Percentiles rank a stretch among this genome's conserved stretches.
Evolutionary conservation across 2,888 invertebrate species (phyloP).

Genomic region (Timema podura): DNA sequence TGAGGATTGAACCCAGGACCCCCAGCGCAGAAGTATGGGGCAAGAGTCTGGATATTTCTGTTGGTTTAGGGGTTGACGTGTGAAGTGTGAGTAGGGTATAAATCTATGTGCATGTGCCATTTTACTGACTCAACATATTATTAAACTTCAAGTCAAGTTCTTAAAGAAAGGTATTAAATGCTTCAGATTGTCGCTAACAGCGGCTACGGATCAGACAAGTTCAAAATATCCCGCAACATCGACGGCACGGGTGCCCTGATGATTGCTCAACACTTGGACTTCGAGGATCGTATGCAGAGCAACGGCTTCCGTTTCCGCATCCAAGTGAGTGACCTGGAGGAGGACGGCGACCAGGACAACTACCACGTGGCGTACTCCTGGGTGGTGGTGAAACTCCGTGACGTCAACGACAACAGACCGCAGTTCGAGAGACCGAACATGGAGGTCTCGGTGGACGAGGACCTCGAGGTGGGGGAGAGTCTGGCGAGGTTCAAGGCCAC

Average conservation of each 20-base stretch:
- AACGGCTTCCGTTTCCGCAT: slow-evolving; percentile 49
- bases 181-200: slow-evolving; percentile 41
- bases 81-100: no score
- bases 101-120: no score
- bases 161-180: no score
- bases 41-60: no score
- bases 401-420: slow-evolving; percentile 53
- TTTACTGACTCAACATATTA: no score
- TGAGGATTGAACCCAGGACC: no score
- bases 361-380: slow-evolving; percentile 49
- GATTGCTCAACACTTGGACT: slow-evolving; percentile 49
- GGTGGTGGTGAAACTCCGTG: slow-evolving; percentile 48
- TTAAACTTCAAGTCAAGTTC: no score
- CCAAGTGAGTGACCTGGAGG: slow-evolving; percentile 41
- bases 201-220: slow-evolving; percentile 47
- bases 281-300: slow-evolving; percentile 47
- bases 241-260: slow-evolving; percentile 48
- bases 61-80: no score
- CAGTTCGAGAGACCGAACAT: slow-evolving; percentile 48
- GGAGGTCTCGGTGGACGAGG: slow-evolving; percentile 47
- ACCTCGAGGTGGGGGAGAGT: slow-evolving; percentile 47
- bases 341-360: slow-evolving; percentile 47
- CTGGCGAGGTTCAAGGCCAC: slow-evolving; percentile 42
- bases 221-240: slow-evolving; percentile 47
- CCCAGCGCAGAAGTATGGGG: no score